Evolutionary conservation across 64 coral and sea anemone species (phyloP), one percentile per base, ranked within the genome.

Genomic region (Platygyra sinensis): DNA sequence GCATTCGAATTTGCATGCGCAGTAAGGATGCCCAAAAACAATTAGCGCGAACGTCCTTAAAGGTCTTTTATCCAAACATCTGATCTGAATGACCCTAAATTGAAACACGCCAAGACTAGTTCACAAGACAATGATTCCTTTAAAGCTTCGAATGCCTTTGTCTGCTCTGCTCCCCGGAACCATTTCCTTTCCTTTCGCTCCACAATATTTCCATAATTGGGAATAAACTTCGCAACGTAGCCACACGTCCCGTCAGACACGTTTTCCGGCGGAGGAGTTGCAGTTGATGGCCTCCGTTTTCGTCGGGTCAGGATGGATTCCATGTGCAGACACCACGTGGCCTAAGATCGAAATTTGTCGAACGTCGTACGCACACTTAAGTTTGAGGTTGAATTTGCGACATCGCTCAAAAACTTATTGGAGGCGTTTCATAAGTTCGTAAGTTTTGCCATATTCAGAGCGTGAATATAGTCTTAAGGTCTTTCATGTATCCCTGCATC

Each of bases 201-300:
- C 33, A 79, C 87, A 36, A 89, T 33, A 13, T 75, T 75, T 3
- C 73, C 72, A 75, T 76, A 88, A 60, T 75, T 75, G 2, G 67
- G 72, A 11, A 87, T 77, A 63, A 88, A 88, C 73, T 88, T 88
- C 0, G 27, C 50, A 31, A 27, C 29, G 67, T 89, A 89, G 17
- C 87, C 87, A 79, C 87, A 89, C 0, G 63, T 46, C 8, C 87
- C 87, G 19, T 89, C 59, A n/a, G 74, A 54, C 20, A 76, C 20
- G 33, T 77, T 88, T 25, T 74, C 19, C 0, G 87, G 87, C 13
- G 31, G 46, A 18, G 75, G 89, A 16, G 4, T 62, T 18, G 75
- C 76, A n/a, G 10, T 80, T 55, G 24, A 90, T 67, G 17, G 74
- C 75, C 65, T 77, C 72, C 25, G 29, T 89, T 63, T 89, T 89